These are phyloP conservation scores for Coracias cyanogaster DNA, from an alignment of 2,797 vertebrate genomes.

Conservation along the genomic window DNA sequence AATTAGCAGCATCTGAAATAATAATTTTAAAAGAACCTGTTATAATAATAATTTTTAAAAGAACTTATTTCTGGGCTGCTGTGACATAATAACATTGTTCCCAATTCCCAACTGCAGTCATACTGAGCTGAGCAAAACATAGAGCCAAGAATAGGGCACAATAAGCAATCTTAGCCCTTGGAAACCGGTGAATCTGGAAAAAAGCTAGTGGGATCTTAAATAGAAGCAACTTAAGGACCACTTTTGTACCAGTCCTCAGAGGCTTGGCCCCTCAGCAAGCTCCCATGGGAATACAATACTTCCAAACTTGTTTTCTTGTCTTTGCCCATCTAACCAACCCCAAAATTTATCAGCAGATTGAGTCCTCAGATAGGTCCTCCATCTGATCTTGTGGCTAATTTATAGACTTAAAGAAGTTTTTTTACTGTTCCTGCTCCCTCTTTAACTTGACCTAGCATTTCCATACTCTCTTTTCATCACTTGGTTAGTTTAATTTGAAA, in stretches of 20 bases:
- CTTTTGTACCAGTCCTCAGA: background rate
- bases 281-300: background rate
- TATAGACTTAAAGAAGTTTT: background rate
- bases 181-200: background rate
- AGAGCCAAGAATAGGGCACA: background rate
- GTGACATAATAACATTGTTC: background rate
- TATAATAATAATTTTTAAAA: background rate
- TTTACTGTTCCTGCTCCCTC: background rate
- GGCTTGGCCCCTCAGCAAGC: background rate
- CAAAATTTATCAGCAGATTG: background rate
- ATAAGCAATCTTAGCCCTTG: background rate
- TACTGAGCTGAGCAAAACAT: background rate
- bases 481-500: background rate
- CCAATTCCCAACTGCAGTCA: background rate
- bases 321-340: background rate
- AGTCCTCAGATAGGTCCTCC: background rate
- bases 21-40: background rate
- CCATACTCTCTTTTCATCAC: background rate
- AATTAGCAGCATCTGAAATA: background rate
- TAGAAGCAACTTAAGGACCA: background rate
- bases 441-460: background rate
- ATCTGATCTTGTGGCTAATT: background rate
- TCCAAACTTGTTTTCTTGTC: background rate
- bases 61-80: background rate
- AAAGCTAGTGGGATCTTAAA: background rate